Conservation (phyloP, 2,113 vertebrate species). For the Todiramphus chloris region DNA sequence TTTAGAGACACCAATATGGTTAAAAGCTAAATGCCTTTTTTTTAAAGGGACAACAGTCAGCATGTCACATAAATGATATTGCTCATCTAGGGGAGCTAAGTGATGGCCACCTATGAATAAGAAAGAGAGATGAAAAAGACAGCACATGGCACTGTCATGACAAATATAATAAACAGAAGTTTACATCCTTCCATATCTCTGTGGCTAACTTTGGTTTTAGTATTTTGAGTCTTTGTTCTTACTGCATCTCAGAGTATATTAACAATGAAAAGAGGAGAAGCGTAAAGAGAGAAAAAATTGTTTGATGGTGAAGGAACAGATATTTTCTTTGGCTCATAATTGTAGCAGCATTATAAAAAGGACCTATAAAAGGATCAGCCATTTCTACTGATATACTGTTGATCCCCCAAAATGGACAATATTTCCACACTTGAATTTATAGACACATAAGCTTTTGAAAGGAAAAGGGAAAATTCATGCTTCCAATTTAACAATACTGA, state of each 20-base stretch:
- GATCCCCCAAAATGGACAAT: not conserved
- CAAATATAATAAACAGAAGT: slow-evolving; percentile 22
- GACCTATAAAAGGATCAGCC: not conserved
- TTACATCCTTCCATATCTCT: not conserved
- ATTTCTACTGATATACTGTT: not conserved
- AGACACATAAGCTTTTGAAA: not conserved
- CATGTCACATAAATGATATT: not conserved
- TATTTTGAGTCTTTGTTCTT: slow-evolving; percentile 23
- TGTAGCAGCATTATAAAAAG: not conserved
- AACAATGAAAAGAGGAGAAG: not conserved
- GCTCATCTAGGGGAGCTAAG: not conserved
- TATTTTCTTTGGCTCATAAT: not conserved
- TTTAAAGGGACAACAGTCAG: not conserved
- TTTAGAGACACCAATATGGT: not conserved
- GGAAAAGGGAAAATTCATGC: not conserved
- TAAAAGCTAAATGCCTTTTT: not conserved
- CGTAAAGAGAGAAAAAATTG: not conserved
- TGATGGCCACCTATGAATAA: not conserved
- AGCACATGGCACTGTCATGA: not conserved
- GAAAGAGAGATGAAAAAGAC: not conserved
- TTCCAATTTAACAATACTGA: not conserved
- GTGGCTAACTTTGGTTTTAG: not conserved
- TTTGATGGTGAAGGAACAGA: not conserved
- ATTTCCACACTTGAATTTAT: not conserved
- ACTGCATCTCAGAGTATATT: not conserved